These are phyloP conservation scores for Acanthiza pusilla DNA, from an alignment of 2,797 vertebrate species.

Conservation along the genomic window DNA sequence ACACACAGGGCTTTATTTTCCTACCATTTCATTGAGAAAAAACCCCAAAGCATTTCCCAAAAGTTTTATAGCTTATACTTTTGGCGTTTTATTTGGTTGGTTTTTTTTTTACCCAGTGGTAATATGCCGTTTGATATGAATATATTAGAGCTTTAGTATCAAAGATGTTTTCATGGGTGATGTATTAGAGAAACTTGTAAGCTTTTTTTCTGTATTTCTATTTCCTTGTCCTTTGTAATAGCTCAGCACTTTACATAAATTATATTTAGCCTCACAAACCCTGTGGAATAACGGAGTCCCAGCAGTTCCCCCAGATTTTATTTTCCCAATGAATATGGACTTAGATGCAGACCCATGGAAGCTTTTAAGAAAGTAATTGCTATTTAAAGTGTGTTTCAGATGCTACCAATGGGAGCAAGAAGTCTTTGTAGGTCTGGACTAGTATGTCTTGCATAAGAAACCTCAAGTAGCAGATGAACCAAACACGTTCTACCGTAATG, in stretches of 20 bases:
- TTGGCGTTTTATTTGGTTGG: neutral
- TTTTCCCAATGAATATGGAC: neutral
- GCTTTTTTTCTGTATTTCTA: neutral
- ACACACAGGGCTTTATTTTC: neutral
- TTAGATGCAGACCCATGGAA: rapidly evolving
- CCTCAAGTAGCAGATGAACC: neutral
- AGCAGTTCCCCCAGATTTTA: neutral
- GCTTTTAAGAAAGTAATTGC: neutral
- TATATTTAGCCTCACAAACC: neutral
- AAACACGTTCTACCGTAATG: neutral
- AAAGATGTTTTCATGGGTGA: neutral
- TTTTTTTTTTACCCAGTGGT: neutral
- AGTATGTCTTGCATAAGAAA: neutral
- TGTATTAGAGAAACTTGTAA: neutral
- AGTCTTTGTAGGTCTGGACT: neutral
- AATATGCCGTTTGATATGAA: neutral
- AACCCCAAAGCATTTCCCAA: neutral
- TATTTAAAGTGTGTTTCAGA: neutral
- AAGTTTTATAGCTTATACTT: neutral
- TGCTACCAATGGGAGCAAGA: neutral
- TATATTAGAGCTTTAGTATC: neutral
- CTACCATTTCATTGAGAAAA: neutral
- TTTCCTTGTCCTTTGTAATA: neutral
- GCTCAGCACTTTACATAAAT: neutral
- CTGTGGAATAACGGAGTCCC: neutral